Conservation (phyloP, 2,113 vertebrate species). For the Mohoua ochrocephala region DNA sequence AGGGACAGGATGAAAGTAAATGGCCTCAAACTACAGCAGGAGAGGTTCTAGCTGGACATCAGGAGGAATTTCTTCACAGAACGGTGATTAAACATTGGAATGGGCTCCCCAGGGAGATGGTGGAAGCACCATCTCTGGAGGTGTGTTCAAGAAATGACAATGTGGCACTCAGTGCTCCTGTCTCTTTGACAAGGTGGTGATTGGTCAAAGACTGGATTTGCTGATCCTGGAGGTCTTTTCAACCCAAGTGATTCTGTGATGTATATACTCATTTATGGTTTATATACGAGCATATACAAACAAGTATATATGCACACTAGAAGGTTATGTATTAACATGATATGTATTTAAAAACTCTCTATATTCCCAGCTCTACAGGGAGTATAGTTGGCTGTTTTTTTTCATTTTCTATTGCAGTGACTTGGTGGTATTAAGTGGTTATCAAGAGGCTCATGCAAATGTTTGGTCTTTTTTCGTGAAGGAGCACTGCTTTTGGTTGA, state of each 20-base stretch:
- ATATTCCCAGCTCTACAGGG: background rate
- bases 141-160: background rate
- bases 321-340: background rate
- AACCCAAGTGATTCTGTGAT: background rate
- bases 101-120: background rate
- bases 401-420: background rate
- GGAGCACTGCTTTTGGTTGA: background rate
- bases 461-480: background rate
- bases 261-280: background rate
- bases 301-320: rapidly evolving
- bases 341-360: background rate
- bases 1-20: background rate
- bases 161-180: background rate
- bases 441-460: background rate
- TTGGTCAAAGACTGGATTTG: background rate
- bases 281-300: background rate
- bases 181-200: background rate
- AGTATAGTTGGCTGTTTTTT: background rate
- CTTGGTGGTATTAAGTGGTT: background rate
- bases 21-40: background rate
- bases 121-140: background rate
- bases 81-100: background rate
- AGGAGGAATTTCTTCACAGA: background rate
- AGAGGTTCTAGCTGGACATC: background rate
- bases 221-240: background rate